Conservation (phyloP, 2,888 invertebrate genomes). For the Tridacna crocea region DNA sequence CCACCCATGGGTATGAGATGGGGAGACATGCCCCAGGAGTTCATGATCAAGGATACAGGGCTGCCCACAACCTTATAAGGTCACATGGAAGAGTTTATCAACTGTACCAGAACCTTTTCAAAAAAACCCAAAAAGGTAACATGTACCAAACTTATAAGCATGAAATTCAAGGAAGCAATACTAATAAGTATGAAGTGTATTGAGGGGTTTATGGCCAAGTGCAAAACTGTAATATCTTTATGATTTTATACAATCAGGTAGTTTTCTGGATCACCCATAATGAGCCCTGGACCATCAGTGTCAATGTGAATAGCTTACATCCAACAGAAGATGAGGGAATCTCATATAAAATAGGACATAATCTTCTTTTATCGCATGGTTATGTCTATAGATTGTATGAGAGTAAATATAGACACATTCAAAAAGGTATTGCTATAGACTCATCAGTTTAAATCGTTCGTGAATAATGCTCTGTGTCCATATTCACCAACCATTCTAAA, state of each 20-base stretch:
- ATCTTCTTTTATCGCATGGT: conserved; percentile 88
- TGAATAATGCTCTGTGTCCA: too few species aligned
- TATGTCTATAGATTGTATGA: conserved; percentile 86
- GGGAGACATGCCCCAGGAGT: conserved; percentile 70
- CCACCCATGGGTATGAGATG: conserved; percentile 72
- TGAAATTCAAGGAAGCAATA: not conserved
- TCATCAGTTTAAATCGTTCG: not conserved
- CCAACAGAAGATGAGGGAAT: not conserved
- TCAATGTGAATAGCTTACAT: conserved; percentile 17
- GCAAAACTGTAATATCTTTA: too few species aligned
- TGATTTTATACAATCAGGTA: conserved; percentile 64
- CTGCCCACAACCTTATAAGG: conserved; percentile 87
- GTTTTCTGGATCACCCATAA: conserved; percentile 91
- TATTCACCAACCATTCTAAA: too few species aligned
- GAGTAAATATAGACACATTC: conserved; percentile 57
- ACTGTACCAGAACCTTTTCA: conserved; percentile 81
- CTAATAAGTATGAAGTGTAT: too few species aligned
- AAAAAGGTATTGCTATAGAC: conserved; percentile 26
- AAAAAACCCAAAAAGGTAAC: conserved; percentile 43
- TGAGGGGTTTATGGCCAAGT: too few species aligned
- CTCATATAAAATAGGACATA: conserved; percentile 88
- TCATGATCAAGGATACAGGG: conserved; percentile 85
- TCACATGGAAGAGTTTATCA: conserved; percentile 89
- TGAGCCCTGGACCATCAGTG: conserved; percentile 86
- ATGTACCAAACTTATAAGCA: not conserved